A percentile compares a stretch with the other conserved stretches of the same genome.
Conservation (phyloP, 1,140 invertebrate species). For the Lepeophtheirus salmonis region DNA sequence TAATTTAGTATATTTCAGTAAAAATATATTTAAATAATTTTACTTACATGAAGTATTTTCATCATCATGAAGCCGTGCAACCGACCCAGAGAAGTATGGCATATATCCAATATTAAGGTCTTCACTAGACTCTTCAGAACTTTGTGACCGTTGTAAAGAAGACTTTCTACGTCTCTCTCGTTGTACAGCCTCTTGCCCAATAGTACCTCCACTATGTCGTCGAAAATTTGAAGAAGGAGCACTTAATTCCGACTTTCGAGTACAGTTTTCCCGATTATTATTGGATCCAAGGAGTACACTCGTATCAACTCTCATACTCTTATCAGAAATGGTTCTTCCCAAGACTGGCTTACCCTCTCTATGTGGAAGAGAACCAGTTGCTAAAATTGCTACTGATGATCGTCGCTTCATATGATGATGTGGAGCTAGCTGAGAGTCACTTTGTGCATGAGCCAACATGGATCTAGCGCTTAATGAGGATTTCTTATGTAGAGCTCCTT, state of each 20-base stretch:
- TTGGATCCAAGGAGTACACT: background rate
- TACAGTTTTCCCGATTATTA: background rate
- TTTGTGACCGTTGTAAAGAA: background rate
- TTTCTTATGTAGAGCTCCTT: background rate
- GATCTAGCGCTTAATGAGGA: too few species aligned
- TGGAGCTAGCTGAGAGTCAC: background rate
- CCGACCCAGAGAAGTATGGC: background rate
- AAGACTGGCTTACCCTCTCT: background rate
- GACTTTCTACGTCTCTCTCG: background rate
- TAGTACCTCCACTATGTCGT: background rate
- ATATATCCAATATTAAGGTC: background rate
- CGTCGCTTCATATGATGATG: background rate
- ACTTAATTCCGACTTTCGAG: background rate
- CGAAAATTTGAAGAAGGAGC: background rate
- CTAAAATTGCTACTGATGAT: background rate
- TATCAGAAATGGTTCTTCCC: background rate
- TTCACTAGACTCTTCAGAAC: background rate
- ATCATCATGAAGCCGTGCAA: background rate
- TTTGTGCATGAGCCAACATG: background rate
- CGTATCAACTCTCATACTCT: background rate
- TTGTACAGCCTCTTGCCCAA: background rate
- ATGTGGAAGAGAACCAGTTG: background rate
- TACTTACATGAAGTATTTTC: background rate
- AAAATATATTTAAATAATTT: too few species aligned
- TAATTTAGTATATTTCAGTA: too few species aligned